Evolutionary conservation across 2,888 invertebrate species (phyloP).

Genomic region (Ischnura elegans): DNA sequence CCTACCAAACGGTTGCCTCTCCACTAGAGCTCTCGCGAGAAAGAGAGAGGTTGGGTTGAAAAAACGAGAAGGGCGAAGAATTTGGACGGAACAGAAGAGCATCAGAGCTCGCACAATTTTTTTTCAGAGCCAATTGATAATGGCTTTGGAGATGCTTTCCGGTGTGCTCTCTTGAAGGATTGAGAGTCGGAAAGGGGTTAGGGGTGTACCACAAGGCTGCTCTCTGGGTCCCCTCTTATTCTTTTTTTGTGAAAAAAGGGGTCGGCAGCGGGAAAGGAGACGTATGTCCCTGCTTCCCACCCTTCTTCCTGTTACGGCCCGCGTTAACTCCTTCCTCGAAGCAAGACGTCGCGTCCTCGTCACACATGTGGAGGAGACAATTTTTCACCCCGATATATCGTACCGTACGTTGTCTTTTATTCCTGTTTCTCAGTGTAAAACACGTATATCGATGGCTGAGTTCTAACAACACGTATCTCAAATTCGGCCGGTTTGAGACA

Average conservation of each 20-base stretch:
- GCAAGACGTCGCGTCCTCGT: neutral
- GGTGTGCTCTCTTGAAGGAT: neutral
- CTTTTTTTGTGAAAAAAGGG: neutral
- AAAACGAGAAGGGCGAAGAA: neutral
- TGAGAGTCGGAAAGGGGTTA: neutral
- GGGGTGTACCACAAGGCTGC: neutral
- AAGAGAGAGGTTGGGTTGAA: neutral
- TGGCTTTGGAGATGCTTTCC: conserved; percentile 57
- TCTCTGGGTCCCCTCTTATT: neutral
- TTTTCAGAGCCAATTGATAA: conserved; percentile 66
- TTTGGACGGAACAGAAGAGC: neutral
- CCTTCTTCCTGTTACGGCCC: neutral
- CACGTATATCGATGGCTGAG: no score
- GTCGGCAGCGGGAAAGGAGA: neutral
- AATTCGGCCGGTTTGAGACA: no score
- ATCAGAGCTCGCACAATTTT: neutral
- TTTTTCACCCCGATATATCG: neutral
- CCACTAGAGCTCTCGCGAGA: neutral
- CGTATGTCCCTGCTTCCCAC: neutral
- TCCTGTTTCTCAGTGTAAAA: no score
- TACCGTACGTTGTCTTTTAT: neutral
- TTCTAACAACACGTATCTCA: no score
- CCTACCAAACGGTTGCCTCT: neutral
- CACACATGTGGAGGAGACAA: neutral
- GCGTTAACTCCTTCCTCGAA: neutral